A percentile compares a stretch with the other conserved stretches of the same genome.
Conservation (phyloP, 2,888 invertebrate genomes). For the Cepaea hortensis region DNA sequence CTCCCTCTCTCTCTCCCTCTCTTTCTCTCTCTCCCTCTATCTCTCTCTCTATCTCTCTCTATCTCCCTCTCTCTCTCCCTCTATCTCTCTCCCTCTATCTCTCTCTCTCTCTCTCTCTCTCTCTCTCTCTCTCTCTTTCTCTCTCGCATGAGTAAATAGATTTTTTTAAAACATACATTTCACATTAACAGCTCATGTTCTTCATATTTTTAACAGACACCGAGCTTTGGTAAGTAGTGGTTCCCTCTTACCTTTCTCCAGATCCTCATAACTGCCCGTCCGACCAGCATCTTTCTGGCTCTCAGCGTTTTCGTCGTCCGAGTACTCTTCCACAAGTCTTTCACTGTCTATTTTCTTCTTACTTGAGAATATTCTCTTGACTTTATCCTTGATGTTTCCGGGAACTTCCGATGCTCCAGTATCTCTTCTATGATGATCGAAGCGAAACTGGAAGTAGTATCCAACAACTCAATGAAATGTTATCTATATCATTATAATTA, state of each 20-base stretch:
- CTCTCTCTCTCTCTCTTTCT: too few species aligned
- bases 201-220: too few species aligned
- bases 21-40: too few species aligned
- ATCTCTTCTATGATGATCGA: conserved; percentile 73
- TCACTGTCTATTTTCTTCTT: conserved; percentile 61
- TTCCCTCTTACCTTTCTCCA: background rate
- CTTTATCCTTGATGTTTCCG: conserved; percentile 67
- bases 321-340: conserved; percentile 64
- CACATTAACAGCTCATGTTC: too few species aligned
- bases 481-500: background rate
- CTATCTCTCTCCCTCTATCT: too few species aligned
- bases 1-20: too few species aligned
- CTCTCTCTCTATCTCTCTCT: too few species aligned
- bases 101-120: too few species aligned
- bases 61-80: too few species aligned
- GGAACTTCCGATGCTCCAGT: conserved; percentile 67
- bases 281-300: conserved; percentile 45
- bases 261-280: conserved; percentile 27
- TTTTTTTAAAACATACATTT: too few species aligned
- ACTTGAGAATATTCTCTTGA: conserved; percentile 62
- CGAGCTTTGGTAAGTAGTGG: too few species aligned
- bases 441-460: conserved; percentile 80
- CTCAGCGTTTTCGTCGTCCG: conserved; percentile 58
- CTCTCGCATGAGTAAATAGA: too few species aligned
- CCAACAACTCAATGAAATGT: background rate